Evolutionary conservation across 64 coral and sea anemone genomes (phyloP).

Genomic region (Cladopsammia gracilis): DNA sequence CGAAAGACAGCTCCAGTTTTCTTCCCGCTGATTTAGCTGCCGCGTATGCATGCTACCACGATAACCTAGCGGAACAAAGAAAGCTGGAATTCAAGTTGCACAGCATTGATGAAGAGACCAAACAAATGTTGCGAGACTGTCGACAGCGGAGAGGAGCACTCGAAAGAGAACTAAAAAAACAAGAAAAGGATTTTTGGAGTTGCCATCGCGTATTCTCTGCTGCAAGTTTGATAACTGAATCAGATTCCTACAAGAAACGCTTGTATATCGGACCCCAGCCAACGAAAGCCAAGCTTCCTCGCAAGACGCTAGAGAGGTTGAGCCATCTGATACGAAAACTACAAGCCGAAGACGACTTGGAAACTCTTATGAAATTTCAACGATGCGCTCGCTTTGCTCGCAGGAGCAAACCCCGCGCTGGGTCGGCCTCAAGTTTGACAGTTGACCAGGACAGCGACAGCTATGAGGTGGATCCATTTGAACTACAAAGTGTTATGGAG

Average conservation of each 20-base stretch:
- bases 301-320: neutral
- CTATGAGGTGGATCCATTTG: neutral
- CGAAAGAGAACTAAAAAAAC: constrained; percentile 11
- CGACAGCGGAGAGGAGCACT: neutral
- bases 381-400: constrained; percentile 1
- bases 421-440: neutral
- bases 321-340: neutral
- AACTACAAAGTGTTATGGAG: neutral
- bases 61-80: constrained; percentile 1
- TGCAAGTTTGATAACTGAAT: constrained; percentile 14
- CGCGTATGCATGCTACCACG: neutral
- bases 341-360: constrained; percentile 26
- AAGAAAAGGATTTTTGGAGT: constrained; percentile 4
- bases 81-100: constrained; percentile 17
- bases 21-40: constrained; percentile 24
- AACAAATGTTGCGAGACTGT: constrained; percentile 6
- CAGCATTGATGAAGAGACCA: constrained; percentile 16
- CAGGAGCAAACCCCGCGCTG: neutral
- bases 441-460: neutral
- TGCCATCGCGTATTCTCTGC: constrained; percentile 31
- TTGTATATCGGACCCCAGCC: constrained; percentile 7
- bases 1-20: neutral
- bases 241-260: constrained; percentile 12
- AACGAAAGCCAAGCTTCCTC: constrained; percentile 42
- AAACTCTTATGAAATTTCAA: constrained; percentile 15